phyloP scores from a whole-genome alignment of 92 coral and sea anemone species.

The Paramuricea clavata region DNA sequence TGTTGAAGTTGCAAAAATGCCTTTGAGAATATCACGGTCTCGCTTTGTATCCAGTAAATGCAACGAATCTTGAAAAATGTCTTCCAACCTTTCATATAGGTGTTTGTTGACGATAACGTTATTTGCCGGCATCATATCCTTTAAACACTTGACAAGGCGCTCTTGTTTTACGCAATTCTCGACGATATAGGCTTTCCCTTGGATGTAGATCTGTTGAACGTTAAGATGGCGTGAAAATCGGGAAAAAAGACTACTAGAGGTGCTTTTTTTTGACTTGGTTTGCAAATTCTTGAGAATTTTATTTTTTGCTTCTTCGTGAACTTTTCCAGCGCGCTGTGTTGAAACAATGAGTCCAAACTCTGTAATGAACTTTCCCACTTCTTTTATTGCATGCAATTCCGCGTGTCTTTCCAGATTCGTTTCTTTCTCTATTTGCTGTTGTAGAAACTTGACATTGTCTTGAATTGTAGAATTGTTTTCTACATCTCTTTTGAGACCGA shows the following conservation, averaged over 20 bases:
- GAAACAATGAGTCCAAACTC: no score
- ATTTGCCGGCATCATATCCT: neutral
- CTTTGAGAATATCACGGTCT: slow-evolving; percentile 14
- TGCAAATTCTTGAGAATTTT: no score
- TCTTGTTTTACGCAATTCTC: neutral
- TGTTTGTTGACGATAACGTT: neutral
- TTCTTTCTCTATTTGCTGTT: no score
- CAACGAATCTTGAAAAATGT: neutral
- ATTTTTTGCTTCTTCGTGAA: no score
- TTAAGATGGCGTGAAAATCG: neutral
- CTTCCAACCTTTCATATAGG: neutral
- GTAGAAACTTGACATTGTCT: no score
- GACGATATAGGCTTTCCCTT: neutral
- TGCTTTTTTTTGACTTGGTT: neutral
- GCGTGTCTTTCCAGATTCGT: no score
- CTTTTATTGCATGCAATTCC: no score
- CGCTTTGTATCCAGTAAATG: neutral
- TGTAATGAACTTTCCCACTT: no score
- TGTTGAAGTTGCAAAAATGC: slow-evolving; percentile 29
- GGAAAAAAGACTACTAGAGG: neutral
- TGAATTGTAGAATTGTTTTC: no score
- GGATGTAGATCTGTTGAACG: neutral
- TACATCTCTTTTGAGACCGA: no score
- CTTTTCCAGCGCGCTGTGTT: no score
- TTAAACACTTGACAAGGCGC: neutral